Base-by-base conservation (phyloP, 2,113 vertebrate genomes). In the Collichthys lucidus region DNA sequence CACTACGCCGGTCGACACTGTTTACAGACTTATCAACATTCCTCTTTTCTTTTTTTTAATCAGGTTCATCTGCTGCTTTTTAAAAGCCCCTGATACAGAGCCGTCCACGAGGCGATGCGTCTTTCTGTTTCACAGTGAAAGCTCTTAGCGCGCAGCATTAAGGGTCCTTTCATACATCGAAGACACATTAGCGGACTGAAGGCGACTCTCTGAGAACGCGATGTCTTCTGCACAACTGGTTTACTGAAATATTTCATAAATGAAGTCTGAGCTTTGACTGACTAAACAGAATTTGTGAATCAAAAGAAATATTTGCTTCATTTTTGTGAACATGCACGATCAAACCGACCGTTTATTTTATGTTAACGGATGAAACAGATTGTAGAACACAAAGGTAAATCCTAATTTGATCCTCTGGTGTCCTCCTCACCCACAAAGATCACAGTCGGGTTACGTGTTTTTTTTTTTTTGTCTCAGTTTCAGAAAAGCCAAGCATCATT, bases 1-100 rank as follows among this genome's bases (percentile, higher is more conserved):
- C 63, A 9, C 20, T 40, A 20, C 4, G 60, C 56, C 53, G 26
- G 35, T 64, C n/a, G 12, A 19, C 60, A 31, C 40, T 47, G 79
- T 78, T 80, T 80, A 73, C 69, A 47, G 24, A 49, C 71, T 85
- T 15, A 79, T 60, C 74, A 85, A 67, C 79, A 88, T 79, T 83
- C 71, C 67, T 81, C 53, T 44, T 55, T 19, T 72, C 85, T 19
- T 72, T 87, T 83, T 64, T 72, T 87, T 83, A 61, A 77, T 70
- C 65, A 44, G 40, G 1, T 66, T 60, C 11, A 67, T 66, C 15
- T 73, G 66, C 17, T 50, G 44, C 24, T 57, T 40, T 40, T 56
- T 60, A 26, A 75, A 79, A 67, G 49, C 29, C 53, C 42, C 56
- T 35, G 35, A 52, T 47, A 64, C 35, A 6, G n/a, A 57, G 61